A percentile compares a stretch with the other conserved stretches of the same genome.
Conservation (phyloP, 2,888 invertebrate species). For the Mactromeris polynyma region DNA sequence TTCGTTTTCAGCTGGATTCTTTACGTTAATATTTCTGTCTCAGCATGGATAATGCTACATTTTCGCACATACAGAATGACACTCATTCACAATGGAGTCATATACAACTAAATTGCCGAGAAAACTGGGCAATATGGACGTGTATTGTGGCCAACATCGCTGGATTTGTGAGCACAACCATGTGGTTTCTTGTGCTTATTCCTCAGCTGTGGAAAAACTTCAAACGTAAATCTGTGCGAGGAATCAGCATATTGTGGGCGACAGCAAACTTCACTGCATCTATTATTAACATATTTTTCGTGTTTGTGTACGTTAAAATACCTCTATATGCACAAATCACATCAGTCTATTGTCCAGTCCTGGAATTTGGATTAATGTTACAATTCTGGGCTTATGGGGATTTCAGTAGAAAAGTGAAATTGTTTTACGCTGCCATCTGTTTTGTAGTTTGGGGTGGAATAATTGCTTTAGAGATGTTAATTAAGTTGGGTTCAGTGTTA, state of each 20-base stretch:
- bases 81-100: conserved; percentile 11
- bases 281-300: conserved; percentile 75
- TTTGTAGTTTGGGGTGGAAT: conserved; percentile 64
- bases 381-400: conserved; percentile 73
- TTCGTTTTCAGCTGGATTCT: neutral
- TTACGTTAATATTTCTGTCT: too few relatives aligned
- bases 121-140: conserved; percentile 71
- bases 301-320: conserved; percentile 66
- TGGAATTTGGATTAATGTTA: conserved; percentile 70
- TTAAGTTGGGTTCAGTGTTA: conserved; percentile 52
- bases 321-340: conserved; percentile 73
- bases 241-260: conserved; percentile 74
- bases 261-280: conserved; percentile 76
- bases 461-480: conserved; percentile 61
- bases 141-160: conserved; percentile 71
- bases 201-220: conserved; percentile 78
- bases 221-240: conserved; percentile 73
- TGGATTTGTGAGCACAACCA: conserved; percentile 70
- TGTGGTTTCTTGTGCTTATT: conserved; percentile 75
- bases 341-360: conserved; percentile 72
- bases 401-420: conserved; percentile 47
- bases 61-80: neutral
- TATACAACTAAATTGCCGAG: conserved; percentile 72
- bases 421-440: conserved; percentile 60
- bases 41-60: neutral